Evolutionary conservation across 2,888 invertebrate species (phyloP), one percentile per base, ranked within the genome.

Genomic region (Coleophora deauratella): DNA sequence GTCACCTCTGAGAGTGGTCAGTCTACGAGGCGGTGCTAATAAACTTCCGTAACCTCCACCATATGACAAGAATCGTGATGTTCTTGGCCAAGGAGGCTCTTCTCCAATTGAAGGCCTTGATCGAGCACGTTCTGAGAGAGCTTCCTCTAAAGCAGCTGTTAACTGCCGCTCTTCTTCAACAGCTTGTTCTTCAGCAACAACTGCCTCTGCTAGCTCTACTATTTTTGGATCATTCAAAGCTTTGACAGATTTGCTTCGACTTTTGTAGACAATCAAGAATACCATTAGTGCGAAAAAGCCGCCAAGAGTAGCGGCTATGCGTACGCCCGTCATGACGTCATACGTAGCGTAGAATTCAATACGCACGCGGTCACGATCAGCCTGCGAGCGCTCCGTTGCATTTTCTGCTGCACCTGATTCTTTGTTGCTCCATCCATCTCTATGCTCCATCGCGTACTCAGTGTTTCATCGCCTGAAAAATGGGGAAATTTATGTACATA

Each of bases 251-350:
- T 91, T 91, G 66, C 91, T 91, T 57, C 93, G 92, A 76, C 94
- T 95, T 80, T 97, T 97, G 87, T 95, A 96, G 50, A 96, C 90
- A 58, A 97, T 93, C 66, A 96, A 88, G 71, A 96, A 91, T 37
- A 96, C 95, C 93, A 96, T 96, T 62, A 96, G 88, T 50, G 93
- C 92, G 81, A 96, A 96, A 80, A 96, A 95, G 59, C 95, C 95
- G 60, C 96, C 95, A 40, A 97, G 87, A 2, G 96, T 96, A 56
- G 94, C 94, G 57, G 96, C 96, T 77, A 96, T 96, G 52, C 96
- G 90, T 51, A 96, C 91, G 53, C 96, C 96, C 60, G 96, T 96
- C 95, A 95, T 96, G 74, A 93, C 93, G 88, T 96, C 95, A 82
- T 97, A 97, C 31, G 95, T 94, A 60, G 92, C 91, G 87, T 94